Percentiles rank a stretch among this genome's conserved stretches.
Conservation (phyloP, 2,888 invertebrate genomes). For the Acanthacorydalis orientalis region DNA sequence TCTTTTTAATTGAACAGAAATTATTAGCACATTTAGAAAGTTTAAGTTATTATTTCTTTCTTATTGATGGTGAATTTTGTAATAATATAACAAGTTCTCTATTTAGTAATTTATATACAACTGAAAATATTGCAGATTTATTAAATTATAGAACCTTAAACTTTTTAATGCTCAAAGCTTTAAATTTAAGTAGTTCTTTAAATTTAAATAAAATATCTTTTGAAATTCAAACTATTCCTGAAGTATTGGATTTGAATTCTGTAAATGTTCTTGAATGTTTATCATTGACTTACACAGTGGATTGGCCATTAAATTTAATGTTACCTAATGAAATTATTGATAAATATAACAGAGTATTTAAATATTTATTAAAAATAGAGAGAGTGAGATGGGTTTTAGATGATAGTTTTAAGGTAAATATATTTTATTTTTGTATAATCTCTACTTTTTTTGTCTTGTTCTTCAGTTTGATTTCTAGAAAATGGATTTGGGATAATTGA, state of each 20-base stretch:
- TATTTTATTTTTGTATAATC: neutral
- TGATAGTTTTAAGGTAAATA: constrained; percentile 41
- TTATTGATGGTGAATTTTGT: constrained; percentile 67
- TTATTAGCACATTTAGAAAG: constrained; percentile 54
- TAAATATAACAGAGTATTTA: constrained; percentile 58
- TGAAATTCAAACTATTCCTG: constrained; percentile 40
- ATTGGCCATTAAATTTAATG: constrained; percentile 66
- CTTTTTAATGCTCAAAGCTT: constrained; percentile 48
- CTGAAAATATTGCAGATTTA: constrained; percentile 44
- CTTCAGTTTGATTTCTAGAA: too few species aligned
- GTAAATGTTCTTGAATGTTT: constrained; percentile 52
- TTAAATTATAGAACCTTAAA: constrained; percentile 53
- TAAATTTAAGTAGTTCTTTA: constrained; percentile 47
- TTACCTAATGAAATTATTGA: constrained; percentile 50
- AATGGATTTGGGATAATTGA: too few species aligned
- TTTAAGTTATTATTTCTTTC: constrained; percentile 59
- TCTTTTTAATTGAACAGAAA: constrained; percentile 46
- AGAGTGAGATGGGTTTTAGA: constrained; percentile 61
- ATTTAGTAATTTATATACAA: constrained; percentile 47
- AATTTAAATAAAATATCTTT: constrained; percentile 46
- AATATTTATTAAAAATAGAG: constrained; percentile 56
- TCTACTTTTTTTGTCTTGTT: constrained; percentile 1
- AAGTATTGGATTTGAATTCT: constrained; percentile 42
- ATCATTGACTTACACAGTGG: constrained; percentile 48
- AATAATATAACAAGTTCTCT: constrained; percentile 52